Conservation (phyloP, 2,113 vertebrate genomes). For the Lethenteron camtschaticum region DNA sequence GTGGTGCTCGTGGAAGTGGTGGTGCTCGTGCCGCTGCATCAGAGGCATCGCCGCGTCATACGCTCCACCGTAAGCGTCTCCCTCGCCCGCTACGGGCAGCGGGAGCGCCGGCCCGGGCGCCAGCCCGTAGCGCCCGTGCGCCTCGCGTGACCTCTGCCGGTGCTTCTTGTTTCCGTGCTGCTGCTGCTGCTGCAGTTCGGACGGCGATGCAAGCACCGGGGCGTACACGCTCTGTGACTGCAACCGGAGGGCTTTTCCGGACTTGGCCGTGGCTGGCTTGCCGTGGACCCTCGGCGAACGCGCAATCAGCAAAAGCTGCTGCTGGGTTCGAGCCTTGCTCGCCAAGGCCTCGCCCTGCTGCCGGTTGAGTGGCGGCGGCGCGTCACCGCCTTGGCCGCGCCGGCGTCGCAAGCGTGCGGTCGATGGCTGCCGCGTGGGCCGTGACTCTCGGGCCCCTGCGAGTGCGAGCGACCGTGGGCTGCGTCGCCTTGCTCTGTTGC, state of each 20-base stretch:
- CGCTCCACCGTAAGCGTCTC: constrained; percentile 21
- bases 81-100: constrained; percentile 57
- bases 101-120: constrained; percentile 25
- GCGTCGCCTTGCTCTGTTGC: constrained; percentile 15
- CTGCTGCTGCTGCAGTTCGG: constrained; percentile 27
- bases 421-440: constrained; percentile 15
- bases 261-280: constrained; percentile 16
- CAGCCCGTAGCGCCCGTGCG: constrained; percentile 15
- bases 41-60: constrained; percentile 30
- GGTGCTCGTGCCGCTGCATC: constrained; percentile 85
- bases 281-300: constrained; percentile 19
- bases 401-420: constrained; percentile 14
- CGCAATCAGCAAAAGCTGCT: constrained; percentile 25
- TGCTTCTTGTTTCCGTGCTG: constrained; percentile 59
- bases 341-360: no score
- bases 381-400: constrained; percentile 9
- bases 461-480: constrained; percentile 29
- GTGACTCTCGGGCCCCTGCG: constrained; percentile 28
- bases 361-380: no score
- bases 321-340: no score
- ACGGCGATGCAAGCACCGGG: constrained; percentile 10
- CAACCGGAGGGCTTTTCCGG: constrained; percentile 18
- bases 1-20: constrained; percentile 92
- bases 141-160: constrained; percentile 68
- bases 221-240: constrained; percentile 20